A percentile compares a stretch with the other conserved stretches of the same genome.
These are phyloP conservation scores for Indicator maculatus DNA, from an alignment of 2,113 vertebrate genomes.

Conservation along the genomic window DNA sequence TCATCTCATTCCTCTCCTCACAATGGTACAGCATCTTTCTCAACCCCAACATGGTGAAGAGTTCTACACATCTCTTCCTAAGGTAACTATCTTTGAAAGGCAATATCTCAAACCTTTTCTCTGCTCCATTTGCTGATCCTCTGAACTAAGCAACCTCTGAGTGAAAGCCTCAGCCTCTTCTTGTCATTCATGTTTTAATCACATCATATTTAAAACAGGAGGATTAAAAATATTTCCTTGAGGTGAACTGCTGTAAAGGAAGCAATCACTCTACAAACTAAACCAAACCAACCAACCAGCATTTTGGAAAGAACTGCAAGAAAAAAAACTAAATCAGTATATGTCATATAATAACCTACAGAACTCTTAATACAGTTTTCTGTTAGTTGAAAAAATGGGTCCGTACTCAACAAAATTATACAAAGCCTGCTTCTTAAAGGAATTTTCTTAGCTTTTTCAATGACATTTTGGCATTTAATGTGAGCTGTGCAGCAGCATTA, in stretches of 20 bases:
- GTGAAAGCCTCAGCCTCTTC: neutral
- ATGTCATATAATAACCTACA: neutral
- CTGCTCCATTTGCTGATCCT: neutral
- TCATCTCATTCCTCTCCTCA: rapidly evolving
- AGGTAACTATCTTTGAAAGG: neutral
- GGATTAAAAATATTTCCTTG: neutral
- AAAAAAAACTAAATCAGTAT: neutral
- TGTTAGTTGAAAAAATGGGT: neutral
- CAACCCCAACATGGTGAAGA: neutral
- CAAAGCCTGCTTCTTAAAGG: neutral
- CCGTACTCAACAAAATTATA: neutral
- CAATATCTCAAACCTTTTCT: neutral
- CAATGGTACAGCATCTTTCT: neutral
- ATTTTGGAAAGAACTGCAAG: neutral
- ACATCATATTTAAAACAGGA: neutral
- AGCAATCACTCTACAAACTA: neutral
- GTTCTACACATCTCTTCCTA: neutral
- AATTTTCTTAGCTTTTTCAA: neutral
- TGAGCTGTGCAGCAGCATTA: neutral
- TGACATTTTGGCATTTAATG: neutral
- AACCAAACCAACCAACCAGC: neutral
- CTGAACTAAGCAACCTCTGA: neutral
- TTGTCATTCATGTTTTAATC: neutral
- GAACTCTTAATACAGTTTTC: neutral
- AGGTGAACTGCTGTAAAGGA: neutral